Evolutionary conservation across 37 sponge, comb jelly and placozoan genomes (phyloP).

Genomic region (Mnemiopsis leidyi): DNA sequence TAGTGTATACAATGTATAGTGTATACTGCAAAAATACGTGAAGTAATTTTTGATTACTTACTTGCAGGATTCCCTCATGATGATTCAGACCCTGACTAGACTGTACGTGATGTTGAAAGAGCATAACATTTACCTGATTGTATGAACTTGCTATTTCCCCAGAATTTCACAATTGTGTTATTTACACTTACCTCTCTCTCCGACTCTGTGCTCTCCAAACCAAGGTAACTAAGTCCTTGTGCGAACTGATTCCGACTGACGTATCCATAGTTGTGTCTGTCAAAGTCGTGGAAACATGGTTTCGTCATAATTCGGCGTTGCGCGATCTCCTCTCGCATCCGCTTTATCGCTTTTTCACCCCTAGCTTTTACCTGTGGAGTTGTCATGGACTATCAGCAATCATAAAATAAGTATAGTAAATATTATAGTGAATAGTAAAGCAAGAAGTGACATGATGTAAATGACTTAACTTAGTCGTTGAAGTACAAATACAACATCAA

Average conservation of each 20-base stretch:
- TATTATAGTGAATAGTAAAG: too few species aligned
- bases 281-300: slow-evolving; percentile 86
- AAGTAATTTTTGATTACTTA: too few species aligned
- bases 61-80: too few species aligned
- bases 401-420: too few species aligned
- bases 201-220: slow-evolving; percentile 37
- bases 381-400: too few species aligned
- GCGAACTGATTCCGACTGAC: slow-evolving; percentile 60
- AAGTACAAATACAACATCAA: too few species aligned
- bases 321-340: slow-evolving; percentile 72
- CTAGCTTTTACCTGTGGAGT: slow-evolving; percentile 60
- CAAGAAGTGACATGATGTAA: too few species aligned
- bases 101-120: too few species aligned
- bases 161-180: neutral
- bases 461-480: too few species aligned
- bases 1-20: too few species aligned
- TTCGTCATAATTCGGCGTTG: slow-evolving; percentile 80
- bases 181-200: slow-evolving; percentile 32
- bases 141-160: neutral
- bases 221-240: slow-evolving; percentile 46
- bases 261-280: slow-evolving; percentile 69
- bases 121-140: neutral
- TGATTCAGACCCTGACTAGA: too few species aligned
- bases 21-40: too few species aligned
- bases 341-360: slow-evolving; percentile 68